Base-by-base conservation (phyloP, 2,113 vertebrate species). In the Atlantisia rogersi region DNA sequence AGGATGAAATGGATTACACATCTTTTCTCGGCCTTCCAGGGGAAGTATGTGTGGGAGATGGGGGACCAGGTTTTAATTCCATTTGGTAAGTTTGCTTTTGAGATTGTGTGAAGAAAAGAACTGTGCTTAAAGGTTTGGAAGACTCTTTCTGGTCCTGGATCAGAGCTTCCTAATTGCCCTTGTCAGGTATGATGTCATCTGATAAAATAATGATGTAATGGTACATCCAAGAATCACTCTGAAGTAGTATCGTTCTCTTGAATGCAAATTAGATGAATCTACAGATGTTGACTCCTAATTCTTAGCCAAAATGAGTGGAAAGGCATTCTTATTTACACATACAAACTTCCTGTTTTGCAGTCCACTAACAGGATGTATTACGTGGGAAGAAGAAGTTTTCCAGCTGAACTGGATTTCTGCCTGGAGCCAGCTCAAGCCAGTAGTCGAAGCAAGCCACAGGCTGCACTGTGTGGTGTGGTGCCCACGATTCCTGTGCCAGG, bases 271-370 rank as follows among this genome's bases (percentile, higher is more conserved):
- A 37, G 25, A 63, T 87, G 40, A 73, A 90, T 69, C 35, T 67
- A 75, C n/a, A 82, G 42, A 48, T 35, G 11, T 40, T 82, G 48
- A 29, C 67, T 90, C 73, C 67, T 86, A 83, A 89, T 88, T 81
- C 29, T 71, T 74, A 86, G 44, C 52, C 60, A 82, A 83, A 88
- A 78, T 40, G 37, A 82, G 50, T 90, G 79, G 82, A 96, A 80
- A 93, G 44, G 32, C 28, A n/a, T 29, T 71, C 73, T 29, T 74
- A 88, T 76, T 89, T 80, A 90, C 68, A 69, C 71, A 52, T 1
- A 50, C 0, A 90, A 90, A 90, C 55, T 93, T 94, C 76, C 90
- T 92, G 85, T 88, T 96, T 90, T 96, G 82, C 85, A 93, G 89
- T 74, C 64, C 82, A 77, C 50, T 77, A 42, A 83, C 56, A 90